Evolutionary conservation across 1,140 invertebrate species (phyloP), one percentile per base, ranked within the genome.

Genomic region (Neelides sp.): DNA sequence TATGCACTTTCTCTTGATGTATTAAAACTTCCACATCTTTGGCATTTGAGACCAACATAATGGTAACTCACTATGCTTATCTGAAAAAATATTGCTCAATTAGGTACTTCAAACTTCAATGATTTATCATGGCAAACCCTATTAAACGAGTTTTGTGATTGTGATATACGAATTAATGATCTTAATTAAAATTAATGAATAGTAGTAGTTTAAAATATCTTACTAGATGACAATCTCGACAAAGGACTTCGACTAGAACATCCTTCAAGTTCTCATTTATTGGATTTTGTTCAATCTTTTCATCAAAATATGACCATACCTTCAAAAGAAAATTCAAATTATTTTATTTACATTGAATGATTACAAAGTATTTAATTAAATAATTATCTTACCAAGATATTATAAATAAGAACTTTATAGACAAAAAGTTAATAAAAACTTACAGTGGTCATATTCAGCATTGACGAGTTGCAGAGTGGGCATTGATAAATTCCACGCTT

Each of bases 181-280:
- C n/a, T n/a, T n/a, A n/a, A n/a, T n/a, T n/a, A n/a, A n/a, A n/a
- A n/a, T n/a, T n/a, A 3, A 20, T 10, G n/a, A 46, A 37, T 13
- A 3, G 22, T 28, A 2, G n/a, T n/a, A 12, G 20, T 34, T 48
- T 24, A 22, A 1, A 43, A 26, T 26, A 46, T 62, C 62, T 60
- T 62, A 85, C 84, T 74, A 86, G 79, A 63, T 88, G 84, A 69
- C 86, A 90, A 70, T 90, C 86, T 65, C 84, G 85, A 69, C 86
- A 90, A 1, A 88, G 71, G 63, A 89, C 86, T 32, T 80, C 76
- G 26, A 82, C 78, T 57, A 78, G 77, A 61, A 79, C 79, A 64
- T 85, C 77, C 13, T 75, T 77, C 59, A 86, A 88, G 61, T 87
- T 83, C 1, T 75, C 70, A 0, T 85, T 84, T 79, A 90, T 85